Evolutionary conservation across 37 sponge, comb jelly and placozoan species (phyloP), one percentile per base, ranked within the genome.

Genomic region (Ianthella basta): DNA sequence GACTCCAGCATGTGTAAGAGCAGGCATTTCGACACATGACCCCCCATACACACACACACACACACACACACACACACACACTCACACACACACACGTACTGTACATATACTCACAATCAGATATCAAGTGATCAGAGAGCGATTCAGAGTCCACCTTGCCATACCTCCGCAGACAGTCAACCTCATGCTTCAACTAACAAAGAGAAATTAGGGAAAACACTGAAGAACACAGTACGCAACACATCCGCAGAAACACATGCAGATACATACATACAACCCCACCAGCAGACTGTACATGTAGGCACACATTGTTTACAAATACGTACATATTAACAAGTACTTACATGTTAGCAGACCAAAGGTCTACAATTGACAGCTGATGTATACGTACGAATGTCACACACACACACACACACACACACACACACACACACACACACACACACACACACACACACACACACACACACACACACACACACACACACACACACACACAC

Each of bases 401-500:
- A 1, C 34, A 30, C 6, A 30, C 70, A 69, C 35, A 30, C 29
- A 69, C 70, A 30, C 35, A 69, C 70, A 69, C 35, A 30, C 35
- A 44, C 8, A 8, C 8, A 44, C 50, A 8, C 50, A 44, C 50
- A 44, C 50, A 8, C 8, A 44, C 50, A n/a, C n/a, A n/a, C n/a
- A n/a, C n/a, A n/a, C n/a, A n/a, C n/a, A n/a, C n/a, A n/a, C n/a
- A n/a, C n/a, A n/a, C n/a, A n/a, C n/a, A n/a, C n/a, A n/a, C n/a
- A 64, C 66, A 64, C 66, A 64, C 66, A 64, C 66, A 64, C 66
- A 64, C 66, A 64, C 66, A 64, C 66, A 64, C 66, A 64, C 20
- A 64, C 66, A 64, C 66, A 64, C 66, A 64, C 20, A 64, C 66
- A 64, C 66, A 64, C 66, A 64, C 66, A 64, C 66, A 64, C 6